These are phyloP conservation scores for Lamprotornis superbus DNA, from an alignment of 2,113 vertebrate genomes.

Conservation along the genomic window DNA sequence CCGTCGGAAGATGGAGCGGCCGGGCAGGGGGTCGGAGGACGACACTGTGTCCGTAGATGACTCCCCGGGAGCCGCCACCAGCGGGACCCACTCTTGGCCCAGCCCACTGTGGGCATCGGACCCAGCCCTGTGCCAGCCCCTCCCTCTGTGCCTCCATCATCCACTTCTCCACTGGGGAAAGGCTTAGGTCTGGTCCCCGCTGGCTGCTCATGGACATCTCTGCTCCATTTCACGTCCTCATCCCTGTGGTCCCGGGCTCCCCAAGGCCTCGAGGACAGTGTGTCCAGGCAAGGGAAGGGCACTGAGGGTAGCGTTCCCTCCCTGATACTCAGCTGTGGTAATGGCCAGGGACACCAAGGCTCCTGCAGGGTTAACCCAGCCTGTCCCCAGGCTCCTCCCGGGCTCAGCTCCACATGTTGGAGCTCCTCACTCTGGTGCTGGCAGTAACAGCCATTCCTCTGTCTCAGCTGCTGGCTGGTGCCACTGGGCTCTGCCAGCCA, in stretches of 20 bases:
- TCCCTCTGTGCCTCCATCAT: not conserved
- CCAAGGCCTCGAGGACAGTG: accelerated
- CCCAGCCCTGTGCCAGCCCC: not conserved
- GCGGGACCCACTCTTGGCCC: not conserved
- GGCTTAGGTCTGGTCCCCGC: not conserved
- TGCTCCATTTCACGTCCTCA: not conserved
- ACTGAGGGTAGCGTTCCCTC: not conserved
- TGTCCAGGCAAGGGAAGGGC: not conserved
- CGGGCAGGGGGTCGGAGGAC: conserved; percentile 1
- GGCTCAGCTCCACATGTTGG: not conserved
- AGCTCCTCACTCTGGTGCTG: not conserved
- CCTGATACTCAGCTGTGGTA: accelerated
- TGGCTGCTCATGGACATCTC: not conserved
- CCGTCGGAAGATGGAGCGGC: not conserved
- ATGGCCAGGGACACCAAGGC: accelerated
- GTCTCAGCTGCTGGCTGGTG: accelerated
- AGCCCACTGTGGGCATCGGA: not conserved
- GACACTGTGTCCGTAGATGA: not conserved
- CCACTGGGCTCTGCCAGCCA: not conserved
- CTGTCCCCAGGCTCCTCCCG: not conserved
- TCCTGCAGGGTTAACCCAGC: not conserved
- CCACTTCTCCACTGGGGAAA: not conserved
- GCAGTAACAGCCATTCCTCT: not conserved
- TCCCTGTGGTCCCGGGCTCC: accelerated
- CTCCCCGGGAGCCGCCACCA: not conserved